A percentile compares a stretch with the other conserved stretches of the same genome.
Conservation (phyloP, 2,113 vertebrate species). For the Hemiprocne comata region DNA sequence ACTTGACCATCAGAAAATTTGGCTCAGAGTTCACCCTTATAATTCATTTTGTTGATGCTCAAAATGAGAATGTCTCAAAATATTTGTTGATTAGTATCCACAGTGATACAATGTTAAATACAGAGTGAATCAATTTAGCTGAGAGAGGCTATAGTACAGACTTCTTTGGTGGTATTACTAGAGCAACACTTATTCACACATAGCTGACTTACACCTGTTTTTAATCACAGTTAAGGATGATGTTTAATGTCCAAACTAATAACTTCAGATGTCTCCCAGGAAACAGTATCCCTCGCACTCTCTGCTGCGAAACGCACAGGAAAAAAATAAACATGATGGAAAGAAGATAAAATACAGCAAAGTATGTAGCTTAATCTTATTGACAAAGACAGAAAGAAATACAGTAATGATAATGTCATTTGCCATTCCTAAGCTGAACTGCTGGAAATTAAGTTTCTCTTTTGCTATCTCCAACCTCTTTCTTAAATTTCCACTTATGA, state of each 20-base stretch:
- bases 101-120: background rate
- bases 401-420: background rate
- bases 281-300: background rate
- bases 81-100: background rate
- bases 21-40: background rate
- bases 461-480: background rate
- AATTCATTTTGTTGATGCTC: background rate
- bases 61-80: background rate
- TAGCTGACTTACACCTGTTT: background rate
- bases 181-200: background rate
- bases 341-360: background rate
- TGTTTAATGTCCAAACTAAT: slow-evolving; percentile 20
- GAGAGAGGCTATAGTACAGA: background rate
- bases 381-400: background rate
- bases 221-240: background rate
- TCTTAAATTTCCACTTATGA: background rate
- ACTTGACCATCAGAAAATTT: background rate
- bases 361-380: background rate
- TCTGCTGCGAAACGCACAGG: background rate
- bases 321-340: background rate
- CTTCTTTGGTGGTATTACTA: background rate
- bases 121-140: background rate
- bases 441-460: background rate
- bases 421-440: background rate
- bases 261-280: background rate